Evolutionary conservation across 2,888 invertebrate species (phyloP), one percentile per base, ranked within the genome.

Genomic region (Pinctada fucata): DNA sequence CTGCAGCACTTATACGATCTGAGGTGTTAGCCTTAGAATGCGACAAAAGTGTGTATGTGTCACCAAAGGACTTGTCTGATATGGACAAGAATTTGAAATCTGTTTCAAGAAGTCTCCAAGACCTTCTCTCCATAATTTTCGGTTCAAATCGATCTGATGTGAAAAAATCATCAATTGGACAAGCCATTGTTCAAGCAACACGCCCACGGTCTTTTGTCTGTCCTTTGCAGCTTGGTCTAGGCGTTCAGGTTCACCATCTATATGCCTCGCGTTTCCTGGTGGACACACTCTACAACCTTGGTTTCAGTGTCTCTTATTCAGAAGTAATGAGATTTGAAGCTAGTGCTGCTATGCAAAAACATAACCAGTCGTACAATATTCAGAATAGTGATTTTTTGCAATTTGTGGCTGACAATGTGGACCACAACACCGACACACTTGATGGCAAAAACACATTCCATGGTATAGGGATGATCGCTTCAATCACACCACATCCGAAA

Each of bases 191-290:
- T 31, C 85, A 86, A 64, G 82, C 79, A 10, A 51, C 75, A 6
- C 49, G 78, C 48, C 84, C 84, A 48, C 69, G 76, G 51, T 66
- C 65, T 51, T 51, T 82, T 45, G 31, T 85, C 8, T 70, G 83
- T 3, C 86, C 84, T 66, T 71, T 86, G 16, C 84, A 85, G 67
- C 8, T 85, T 70, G 86, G 80, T 31, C 76, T 84, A 66, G 85
- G 78, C 4, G 75, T 85, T 4, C 85, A 84, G 67, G 48, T 82
- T n/a, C 83, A 84, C 75, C 82, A 83, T 74, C 81, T 75, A 10
- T 84, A 80, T 79, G 75, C 75, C 2, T 83, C 83, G 13, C 81
- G 72, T 77, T 79, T 83, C 75, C 75, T 86, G 48, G 82, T 88
- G 72, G 87, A 87, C 45, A 79, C 76, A 10, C 72, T 85, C 52